Percentiles rank a stretch among this genome's conserved stretches.
phyloP scores from a whole-genome alignment of 2,113 vertebrate genomes.

The Syrrhaptes paradoxus region DNA sequence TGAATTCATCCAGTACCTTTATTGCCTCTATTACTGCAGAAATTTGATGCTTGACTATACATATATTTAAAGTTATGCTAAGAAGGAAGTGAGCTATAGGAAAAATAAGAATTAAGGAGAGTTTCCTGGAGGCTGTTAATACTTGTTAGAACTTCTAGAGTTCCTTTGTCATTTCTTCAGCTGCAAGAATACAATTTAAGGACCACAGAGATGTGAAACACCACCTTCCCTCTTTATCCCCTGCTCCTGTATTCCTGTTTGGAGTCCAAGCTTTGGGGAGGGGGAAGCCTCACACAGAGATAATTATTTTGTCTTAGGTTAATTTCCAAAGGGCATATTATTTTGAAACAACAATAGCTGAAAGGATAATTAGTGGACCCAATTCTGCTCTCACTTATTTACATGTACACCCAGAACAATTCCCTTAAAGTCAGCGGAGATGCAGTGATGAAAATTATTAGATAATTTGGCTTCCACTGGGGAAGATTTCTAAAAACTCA shows the following conservation, averaged over 20 bases:
- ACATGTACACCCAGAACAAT: background rate
- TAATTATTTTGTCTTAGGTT: background rate
- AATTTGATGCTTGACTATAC: background rate
- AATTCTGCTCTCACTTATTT: background rate
- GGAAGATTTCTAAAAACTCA: background rate
- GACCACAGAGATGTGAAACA: background rate
- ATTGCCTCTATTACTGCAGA: background rate
- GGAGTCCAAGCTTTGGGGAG: background rate
- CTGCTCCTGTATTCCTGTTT: background rate
- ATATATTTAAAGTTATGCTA: background rate
- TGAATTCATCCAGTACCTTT: background rate
- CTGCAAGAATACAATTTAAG: background rate
- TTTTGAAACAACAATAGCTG: background rate
- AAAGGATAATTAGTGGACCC: background rate
- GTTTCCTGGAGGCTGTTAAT: background rate
- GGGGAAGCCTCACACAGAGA: background rate
- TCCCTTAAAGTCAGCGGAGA: background rate
- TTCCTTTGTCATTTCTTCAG: background rate
- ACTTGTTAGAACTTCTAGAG: background rate
- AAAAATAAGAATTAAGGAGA: background rate
- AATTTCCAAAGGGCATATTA: background rate
- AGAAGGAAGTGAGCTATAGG: background rate
- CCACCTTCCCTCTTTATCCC: background rate
- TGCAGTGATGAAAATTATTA: background rate
- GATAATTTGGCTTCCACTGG: background rate